These are phyloP conservation scores for Nemoura dubitans DNA, from an alignment of 2,888 invertebrate species.

Conservation along the genomic window DNA sequence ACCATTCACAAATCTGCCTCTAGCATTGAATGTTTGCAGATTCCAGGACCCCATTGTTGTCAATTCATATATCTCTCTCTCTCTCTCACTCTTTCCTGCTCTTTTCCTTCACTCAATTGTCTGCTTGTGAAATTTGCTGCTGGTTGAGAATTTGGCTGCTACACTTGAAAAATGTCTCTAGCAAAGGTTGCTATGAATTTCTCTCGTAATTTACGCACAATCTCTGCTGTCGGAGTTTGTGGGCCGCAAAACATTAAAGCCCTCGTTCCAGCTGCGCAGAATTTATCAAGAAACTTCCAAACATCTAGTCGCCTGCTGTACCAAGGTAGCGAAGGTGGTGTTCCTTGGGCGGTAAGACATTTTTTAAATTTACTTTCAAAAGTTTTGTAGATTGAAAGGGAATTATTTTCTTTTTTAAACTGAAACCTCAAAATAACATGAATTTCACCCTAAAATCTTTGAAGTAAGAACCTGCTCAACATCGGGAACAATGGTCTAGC, in stretches of 20 bases:
- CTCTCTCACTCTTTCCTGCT: background rate
- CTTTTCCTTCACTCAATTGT: background rate
- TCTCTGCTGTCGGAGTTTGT: background rate
- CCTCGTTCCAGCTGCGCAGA: background rate
- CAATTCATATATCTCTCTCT: background rate
- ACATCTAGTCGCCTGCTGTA: background rate
- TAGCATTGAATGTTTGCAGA: background rate
- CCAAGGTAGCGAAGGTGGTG: slow-evolving; percentile 27
- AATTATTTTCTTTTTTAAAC: too few relatives aligned
- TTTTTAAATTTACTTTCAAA: too few relatives aligned
- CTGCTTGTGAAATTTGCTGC: background rate
- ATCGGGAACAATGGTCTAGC: too few relatives aligned
- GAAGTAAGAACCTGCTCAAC: too few relatives aligned
- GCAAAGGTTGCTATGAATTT: slow-evolving; percentile 20
- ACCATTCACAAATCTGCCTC: background rate
- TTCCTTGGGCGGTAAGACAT: slow-evolving; percentile 38
- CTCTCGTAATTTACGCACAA: background rate
- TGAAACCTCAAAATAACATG: too few relatives aligned
- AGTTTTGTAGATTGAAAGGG: too few relatives aligned
- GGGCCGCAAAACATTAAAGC: background rate
- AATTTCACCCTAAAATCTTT: too few relatives aligned
- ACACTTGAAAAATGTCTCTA: slow-evolving; percentile 31
- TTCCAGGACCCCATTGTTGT: background rate
- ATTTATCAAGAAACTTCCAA: background rate
- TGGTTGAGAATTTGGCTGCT: background rate